Base-by-base conservation (phyloP, 2,113 vertebrate species). In the Cyphomyrus plagiostoma region DNA sequence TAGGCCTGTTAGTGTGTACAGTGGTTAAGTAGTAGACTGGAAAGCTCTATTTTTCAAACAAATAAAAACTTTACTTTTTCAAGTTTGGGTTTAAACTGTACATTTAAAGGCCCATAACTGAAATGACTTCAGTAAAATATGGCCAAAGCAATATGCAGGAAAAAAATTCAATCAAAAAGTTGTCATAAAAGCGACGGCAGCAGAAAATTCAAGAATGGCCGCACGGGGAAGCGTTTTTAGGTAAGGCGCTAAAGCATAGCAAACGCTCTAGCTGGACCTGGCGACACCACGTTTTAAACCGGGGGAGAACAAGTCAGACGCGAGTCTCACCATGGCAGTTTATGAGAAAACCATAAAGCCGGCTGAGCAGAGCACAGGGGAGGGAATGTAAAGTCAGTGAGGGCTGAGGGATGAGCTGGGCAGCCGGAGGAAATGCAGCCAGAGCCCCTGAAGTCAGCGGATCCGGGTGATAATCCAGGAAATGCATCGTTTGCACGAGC, bases 401-500 rank as follows among this genome's bases (percentile, higher is more conserved):
- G 39, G n/a, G 35, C 35, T 89, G 35, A 4, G 48, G n/a, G 13
- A 26, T 45, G 74, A 82, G 9, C 48, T 26, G 83, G 42, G 5
- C 83, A 19, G 45, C 83, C n/a, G 21, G 23, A 26, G 21, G 62
- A 42, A 46, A 49, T 19, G 58, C 35, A 48, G 56, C 42, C 58
- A 88, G 77, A 82, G 49, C 30, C 74, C 39, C n/a, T 35, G 39
- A 89, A 53, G 19, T 10, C 77, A 62, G 50, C 35, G 42, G 52
- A 84, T 89, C 39, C 82, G 89, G 77, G 46, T 89, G 56, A 89
- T 21, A 85, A 84, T 83, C 39, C 80, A 53, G 80, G 53, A 82
- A 89, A 58, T 48, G 80, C 52, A 83, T 46, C 49, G 53, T 89
- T 52, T 62, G 52, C 19, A 46, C 9, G 4, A 56, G 46, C 83